Conservation (phyloP, 2,113 vertebrate species). For the Salvelinus namaycush region DNA sequence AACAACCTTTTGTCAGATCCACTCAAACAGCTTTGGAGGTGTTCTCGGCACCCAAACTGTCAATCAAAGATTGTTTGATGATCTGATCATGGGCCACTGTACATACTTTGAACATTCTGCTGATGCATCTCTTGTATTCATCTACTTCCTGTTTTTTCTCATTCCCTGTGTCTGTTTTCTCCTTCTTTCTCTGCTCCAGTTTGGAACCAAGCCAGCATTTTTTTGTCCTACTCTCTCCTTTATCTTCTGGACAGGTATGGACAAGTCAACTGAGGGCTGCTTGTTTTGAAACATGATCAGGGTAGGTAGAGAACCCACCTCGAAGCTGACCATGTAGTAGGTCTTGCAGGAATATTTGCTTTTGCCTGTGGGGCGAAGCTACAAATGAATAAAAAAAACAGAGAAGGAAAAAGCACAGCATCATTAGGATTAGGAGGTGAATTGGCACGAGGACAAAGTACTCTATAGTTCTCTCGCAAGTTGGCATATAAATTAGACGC, state of each 20-base stretch:
- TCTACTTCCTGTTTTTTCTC: conserved; percentile 36
- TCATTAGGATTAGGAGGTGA: conserved; percentile 18
- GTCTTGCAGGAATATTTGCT: conserved; percentile 15
- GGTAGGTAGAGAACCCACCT: conserved; percentile 42
- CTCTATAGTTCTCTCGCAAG: background rate
- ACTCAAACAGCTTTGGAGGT: conserved; percentile 1
- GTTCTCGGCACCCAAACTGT: conserved; percentile 49
- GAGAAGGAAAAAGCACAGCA: conserved; percentile 7
- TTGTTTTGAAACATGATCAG: conserved; percentile 73
- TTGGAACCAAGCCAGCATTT: conserved; percentile 40
- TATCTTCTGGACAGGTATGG: conserved; percentile 70
- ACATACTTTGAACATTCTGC: conserved; percentile 62
- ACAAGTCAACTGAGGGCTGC: conserved; percentile 55
- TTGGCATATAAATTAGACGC: background rate
- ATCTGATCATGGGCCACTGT: background rate
- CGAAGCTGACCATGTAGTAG: conserved; percentile 55
- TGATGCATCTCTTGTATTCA: conserved; percentile 44
- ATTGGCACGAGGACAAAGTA: background rate
- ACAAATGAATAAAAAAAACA: conserved; percentile 17
- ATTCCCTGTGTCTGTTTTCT: conserved; percentile 24
- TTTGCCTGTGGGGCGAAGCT: conserved; percentile 14
- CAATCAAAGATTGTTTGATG: conserved; percentile 47
- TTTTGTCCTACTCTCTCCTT: conserved; percentile 34
- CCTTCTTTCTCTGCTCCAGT: conserved; percentile 25
- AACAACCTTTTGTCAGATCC: too few species aligned